Conservation (phyloP, 2,888 invertebrate genomes). For the Nemoura dubitans region DNA sequence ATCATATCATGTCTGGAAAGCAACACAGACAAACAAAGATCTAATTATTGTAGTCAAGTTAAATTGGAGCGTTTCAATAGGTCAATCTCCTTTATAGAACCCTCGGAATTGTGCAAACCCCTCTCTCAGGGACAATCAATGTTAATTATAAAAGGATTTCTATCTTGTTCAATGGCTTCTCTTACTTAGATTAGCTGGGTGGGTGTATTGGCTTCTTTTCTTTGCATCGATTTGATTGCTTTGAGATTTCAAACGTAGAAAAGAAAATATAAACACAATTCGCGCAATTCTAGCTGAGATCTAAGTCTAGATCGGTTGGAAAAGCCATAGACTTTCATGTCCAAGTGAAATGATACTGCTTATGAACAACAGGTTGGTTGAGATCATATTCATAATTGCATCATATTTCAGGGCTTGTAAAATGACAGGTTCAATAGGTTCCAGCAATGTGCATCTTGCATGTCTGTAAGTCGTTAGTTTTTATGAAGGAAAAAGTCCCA, state of each 20-base stretch:
- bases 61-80: not conserved
- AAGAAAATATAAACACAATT: not conserved
- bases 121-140: not conserved
- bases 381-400: too few species aligned
- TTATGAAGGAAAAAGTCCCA: too few species aligned
- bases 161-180: not conserved
- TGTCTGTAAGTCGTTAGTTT: too few species aligned
- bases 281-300: too few species aligned
- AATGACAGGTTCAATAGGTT: too few species aligned
- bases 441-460: too few species aligned
- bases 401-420: too few species aligned
- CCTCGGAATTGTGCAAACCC: not conserved
- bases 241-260: not conserved
- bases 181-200: not conserved
- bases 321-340: too few species aligned
- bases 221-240: not conserved
- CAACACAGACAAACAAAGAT: constrained; percentile 29
- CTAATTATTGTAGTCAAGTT: not conserved
- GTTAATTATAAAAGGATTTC: not conserved
- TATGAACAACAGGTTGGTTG: too few species aligned
- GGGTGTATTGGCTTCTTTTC: not conserved
- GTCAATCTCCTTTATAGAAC: not conserved
- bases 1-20: constrained; percentile 81
- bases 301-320: too few species aligned
- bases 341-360: too few species aligned